Percentiles rank a stretch among this genome's conserved stretches.
These are phyloP conservation scores for Dioctria linearis DNA, from an alignment of 2,888 invertebrate species.

Conservation along the genomic window DNA sequence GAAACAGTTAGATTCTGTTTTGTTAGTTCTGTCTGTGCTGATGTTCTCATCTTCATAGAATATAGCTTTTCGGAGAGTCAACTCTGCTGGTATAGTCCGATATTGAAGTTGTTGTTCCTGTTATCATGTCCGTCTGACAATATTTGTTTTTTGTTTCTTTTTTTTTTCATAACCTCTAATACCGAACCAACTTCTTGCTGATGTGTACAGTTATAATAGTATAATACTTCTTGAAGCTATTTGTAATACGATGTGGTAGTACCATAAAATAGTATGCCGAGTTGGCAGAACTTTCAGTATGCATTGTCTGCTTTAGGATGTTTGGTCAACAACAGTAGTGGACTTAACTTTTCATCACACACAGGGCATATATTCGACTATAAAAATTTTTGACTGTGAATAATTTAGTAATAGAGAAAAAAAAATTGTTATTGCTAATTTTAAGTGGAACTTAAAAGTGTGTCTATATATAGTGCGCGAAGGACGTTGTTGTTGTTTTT, in stretches of 20 bases:
- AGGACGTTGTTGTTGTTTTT: no score
- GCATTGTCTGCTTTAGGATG: constrained; percentile 25
- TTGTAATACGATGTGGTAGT: constrained; percentile 36
- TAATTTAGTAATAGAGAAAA: constrained; percentile 5
- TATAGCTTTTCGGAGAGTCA: not conserved
- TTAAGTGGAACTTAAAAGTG: no score
- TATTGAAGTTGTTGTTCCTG: not conserved
- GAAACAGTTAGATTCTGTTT: not conserved
- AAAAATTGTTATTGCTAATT: not conserved
- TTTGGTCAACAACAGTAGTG: constrained; percentile 22
- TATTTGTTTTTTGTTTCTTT: not conserved
- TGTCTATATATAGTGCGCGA: no score
- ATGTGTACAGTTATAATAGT: no score
- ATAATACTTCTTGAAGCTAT: no score
- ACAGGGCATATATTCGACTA: constrained; percentile 5
- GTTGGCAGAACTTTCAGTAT: constrained; percentile 43
- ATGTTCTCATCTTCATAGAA: no score
- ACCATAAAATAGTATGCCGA: constrained; percentile 33
- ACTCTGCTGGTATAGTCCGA: not conserved
- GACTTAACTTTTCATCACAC: not conserved
- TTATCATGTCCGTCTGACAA: not conserved
- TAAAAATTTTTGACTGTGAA: constrained; percentile 18
- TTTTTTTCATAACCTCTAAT: no score
- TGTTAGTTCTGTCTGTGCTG: not conserved
- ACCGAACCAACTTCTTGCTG: no score